phyloP scores from a whole-genome alignment of 2,888 invertebrate species.

The Plebejus anna region DNA sequence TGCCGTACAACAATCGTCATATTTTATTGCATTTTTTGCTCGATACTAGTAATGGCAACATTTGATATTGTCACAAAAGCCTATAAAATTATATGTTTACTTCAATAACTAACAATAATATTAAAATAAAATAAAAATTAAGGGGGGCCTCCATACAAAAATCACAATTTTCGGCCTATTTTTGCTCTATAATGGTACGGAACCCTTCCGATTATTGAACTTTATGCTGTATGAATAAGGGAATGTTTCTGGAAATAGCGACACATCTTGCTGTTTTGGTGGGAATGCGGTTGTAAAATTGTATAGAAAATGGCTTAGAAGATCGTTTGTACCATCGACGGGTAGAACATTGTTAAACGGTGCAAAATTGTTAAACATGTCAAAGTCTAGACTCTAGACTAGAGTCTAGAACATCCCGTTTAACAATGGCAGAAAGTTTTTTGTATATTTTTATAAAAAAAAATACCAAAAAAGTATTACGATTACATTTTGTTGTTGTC shows the following conservation, averaged over 20 bases:
- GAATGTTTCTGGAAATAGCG: slow-evolving; percentile 2
- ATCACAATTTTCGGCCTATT: no score
- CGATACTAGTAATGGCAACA: no score
- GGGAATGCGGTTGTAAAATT: neutral
- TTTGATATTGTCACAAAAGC: no score
- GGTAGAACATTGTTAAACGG: neutral
- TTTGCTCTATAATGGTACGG: no score
- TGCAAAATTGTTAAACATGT: neutral
- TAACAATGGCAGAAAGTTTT: neutral
- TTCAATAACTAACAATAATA: no score
- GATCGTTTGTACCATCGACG: neutral
- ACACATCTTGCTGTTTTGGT: neutral
- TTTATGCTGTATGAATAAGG: neutral
- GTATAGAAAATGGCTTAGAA: neutral
- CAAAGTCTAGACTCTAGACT: neutral
- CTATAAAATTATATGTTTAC: no score
- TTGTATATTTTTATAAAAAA: slow-evolving; percentile 15
- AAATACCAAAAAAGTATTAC: neutral
- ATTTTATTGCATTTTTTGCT: no score
- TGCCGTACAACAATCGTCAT: no score
- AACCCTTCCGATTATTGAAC: neutral
- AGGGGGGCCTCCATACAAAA: no score
- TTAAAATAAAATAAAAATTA: no score
- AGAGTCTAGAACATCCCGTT: neutral
- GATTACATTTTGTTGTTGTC: neutral